Conservation (phyloP, 2,888 invertebrate species). For the Agriotes lineatus region DNA sequence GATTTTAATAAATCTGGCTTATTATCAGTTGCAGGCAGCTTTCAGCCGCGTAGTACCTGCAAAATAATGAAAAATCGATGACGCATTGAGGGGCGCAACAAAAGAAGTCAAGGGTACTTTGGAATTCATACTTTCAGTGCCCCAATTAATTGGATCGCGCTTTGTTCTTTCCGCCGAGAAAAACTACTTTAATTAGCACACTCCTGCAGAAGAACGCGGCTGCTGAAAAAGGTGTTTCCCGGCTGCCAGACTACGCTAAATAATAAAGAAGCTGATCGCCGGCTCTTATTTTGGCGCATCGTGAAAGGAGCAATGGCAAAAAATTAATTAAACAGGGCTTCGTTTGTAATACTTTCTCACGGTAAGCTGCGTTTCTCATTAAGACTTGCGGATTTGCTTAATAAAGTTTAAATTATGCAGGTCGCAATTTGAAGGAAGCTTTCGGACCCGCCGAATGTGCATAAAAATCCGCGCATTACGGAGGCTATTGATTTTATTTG, state of each 20-base stretch:
- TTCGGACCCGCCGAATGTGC: too few relatives aligned
- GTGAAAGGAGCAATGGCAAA: background rate
- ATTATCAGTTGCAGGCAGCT: constrained; percentile 12
- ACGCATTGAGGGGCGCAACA: background rate
- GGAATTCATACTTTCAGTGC: constrained; percentile 1
- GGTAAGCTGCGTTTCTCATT: constrained; percentile 39
- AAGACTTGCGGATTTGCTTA: constrained; percentile 39
- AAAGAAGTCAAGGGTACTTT: constrained; percentile 3
- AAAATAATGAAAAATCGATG: constrained; percentile 20
- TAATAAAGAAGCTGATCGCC: too few relatives aligned
- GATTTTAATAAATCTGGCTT: constrained; percentile 12
- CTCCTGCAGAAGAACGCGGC: background rate
- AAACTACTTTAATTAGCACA: constrained; percentile 28
- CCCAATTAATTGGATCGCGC: constrained; percentile 25
- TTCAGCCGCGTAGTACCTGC: constrained; percentile 1
- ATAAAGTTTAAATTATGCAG: constrained; percentile 43
- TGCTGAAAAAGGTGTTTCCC: background rate
- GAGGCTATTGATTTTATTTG: constrained; percentile 7
- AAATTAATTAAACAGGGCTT: constrained; percentile 38
- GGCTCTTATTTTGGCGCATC: too few relatives aligned
- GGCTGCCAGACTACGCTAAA: background rate
- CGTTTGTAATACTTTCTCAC: constrained; percentile 33
- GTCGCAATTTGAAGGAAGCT: constrained; percentile 31
- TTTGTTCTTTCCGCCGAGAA: constrained; percentile 11
- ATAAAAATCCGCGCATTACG: too few relatives aligned